phyloP scores from a whole-genome alignment of 2,797 vertebrate genomes.

The Phrynocephalus vlangalii region DNA sequence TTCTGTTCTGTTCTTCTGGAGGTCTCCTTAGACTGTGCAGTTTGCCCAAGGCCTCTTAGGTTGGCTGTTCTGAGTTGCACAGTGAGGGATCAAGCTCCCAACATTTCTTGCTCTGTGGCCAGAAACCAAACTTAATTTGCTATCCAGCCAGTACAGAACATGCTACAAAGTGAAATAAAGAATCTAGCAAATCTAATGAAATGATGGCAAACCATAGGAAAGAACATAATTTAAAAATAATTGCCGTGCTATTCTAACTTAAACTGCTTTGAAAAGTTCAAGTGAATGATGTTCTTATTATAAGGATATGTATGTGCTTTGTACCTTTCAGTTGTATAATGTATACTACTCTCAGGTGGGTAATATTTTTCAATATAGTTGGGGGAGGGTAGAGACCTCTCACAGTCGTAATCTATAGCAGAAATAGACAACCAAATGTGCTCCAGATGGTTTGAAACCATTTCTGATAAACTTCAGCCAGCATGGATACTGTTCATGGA shows the following conservation, averaged over 20 bases:
- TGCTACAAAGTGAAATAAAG: not conserved
- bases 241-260: not conserved
- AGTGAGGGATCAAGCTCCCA: no score
- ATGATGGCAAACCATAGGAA: not conserved
- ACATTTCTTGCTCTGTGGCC: no score
- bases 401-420: not conserved
- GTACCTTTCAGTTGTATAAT: not conserved
- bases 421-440: not conserved
- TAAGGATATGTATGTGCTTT: no score
- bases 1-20: no score
- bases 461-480: not conserved
- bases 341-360: not conserved
- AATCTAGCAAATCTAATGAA: constrained; percentile 11
- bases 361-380: not conserved
- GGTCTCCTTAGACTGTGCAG: no score
- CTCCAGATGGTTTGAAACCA: not conserved
- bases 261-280: not conserved
- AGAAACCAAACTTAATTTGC: no score
- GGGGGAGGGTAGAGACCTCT: not conserved
- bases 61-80: no score
- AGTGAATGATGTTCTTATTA: not conserved
- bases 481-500: not conserved
- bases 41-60: no score
- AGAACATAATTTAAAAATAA: not conserved
- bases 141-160: no score